Evolutionary conservation across 2,113 vertebrate species (phyloP), one percentile per base, ranked within the genome.

Genomic region (Marcusenius ussheri): DNA sequence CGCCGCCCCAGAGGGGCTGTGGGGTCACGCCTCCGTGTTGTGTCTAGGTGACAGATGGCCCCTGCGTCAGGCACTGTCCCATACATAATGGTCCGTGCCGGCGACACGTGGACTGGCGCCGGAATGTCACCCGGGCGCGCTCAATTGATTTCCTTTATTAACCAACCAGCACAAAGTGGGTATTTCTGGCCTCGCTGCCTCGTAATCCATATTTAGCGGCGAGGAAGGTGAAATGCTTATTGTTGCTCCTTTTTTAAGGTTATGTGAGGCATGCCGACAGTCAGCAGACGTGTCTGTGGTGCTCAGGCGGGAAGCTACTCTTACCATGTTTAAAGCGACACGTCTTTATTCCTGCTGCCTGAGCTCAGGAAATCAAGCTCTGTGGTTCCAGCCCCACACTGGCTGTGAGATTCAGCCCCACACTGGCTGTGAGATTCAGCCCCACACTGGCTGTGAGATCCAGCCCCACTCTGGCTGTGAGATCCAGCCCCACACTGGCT

Each of bases 101-200:
- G 19, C 19, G 45, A 46, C 45, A 13, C 19, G 45, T 47, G 83
- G 45, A 47, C 39, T 3, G 24, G 6, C 21, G 8, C 19, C 19
- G 45, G 39, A 84, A 84, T 84, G 83, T 84, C 83, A 84, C 21
- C 19, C 21, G 39, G 83, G 45, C 19, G 80, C 7, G 45, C 31
- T 47, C 21, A 84, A 47, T 84, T 84, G 83, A 84, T 84, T 47
- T 84, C 83, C 83, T 47, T 47, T 80, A 24, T 47, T 84, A 84
- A 47, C 45, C 35, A 84, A 45, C 45, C 45, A n/a, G 83, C 83
- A 47, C 83, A 84, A 47, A 46, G 21, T 3, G 13, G 17, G 74
- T 42, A 80, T 80, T 80, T 80, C 39, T 42, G 74, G 35, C 74
- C 35, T 15, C 0, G 4, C 35, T 80, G 35, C 17, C 35, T 42